These are phyloP conservation scores for Dioctria linearis DNA, from an alignment of 2,888 invertebrate species.

Conservation along the genomic window DNA sequence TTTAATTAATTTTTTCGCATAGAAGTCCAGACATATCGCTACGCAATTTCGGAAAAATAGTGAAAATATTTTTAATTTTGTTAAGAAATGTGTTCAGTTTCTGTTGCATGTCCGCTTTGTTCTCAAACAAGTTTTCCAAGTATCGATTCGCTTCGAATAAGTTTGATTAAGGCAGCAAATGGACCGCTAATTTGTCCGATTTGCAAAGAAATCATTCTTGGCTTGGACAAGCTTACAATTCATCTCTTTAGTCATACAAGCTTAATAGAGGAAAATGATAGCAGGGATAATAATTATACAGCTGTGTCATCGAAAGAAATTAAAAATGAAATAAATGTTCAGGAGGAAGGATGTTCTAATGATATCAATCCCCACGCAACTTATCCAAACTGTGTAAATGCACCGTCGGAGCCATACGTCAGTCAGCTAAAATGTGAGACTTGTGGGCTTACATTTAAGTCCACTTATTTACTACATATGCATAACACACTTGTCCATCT, in stretches of 20 bases:
- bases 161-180: conserved; percentile 82
- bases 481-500: conserved; percentile 82
- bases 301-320: conserved; percentile 5
- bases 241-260: conserved; percentile 83
- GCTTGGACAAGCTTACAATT: conserved; percentile 87
- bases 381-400: conserved; percentile 21
- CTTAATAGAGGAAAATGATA: conserved; percentile 59
- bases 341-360: conserved; percentile 9
- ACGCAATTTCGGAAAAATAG: conserved; percentile 12
- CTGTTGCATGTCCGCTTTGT: conserved; percentile 84
- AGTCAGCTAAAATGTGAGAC: conserved; percentile 74
- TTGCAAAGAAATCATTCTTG: conserved; percentile 81
- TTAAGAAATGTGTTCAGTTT: conserved; percentile 72
- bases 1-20: conserved; percentile 12
- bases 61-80: background rate
- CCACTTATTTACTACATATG: conserved; percentile 79
- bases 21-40: background rate
- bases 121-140: conserved; percentile 81
- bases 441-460: conserved; percentile 82
- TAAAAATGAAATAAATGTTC: conserved; percentile 41
- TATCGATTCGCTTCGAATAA: conserved; percentile 79
- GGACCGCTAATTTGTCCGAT: conserved; percentile 83
- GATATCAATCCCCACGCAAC: conserved; percentile 32
- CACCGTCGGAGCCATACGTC: conserved; percentile 20
- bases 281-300: background rate